phyloP scores from a whole-genome alignment of 2,797 vertebrate species.

The Enteromius thamalakanensis region DNA sequence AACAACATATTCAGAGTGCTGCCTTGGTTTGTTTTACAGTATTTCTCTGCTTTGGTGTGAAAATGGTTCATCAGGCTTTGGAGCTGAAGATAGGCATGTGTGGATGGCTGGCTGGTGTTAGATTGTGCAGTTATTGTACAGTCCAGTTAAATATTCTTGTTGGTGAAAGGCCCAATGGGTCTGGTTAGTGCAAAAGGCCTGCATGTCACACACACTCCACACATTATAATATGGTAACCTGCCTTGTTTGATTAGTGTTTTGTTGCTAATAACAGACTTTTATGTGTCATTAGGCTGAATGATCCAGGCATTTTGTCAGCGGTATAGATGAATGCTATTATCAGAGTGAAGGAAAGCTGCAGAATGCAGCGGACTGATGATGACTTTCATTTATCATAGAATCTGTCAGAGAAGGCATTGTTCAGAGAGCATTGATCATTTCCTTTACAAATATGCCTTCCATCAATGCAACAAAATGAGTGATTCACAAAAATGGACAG shows the following conservation, averaged over 20 bases:
- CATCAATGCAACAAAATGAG: background rate
- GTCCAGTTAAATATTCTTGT: slow-evolving; percentile 35
- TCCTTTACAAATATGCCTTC: slow-evolving; percentile 17
- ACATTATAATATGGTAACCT: background rate
- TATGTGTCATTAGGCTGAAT: background rate
- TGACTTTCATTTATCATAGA: background rate
- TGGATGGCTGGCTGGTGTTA: slow-evolving; percentile 8
- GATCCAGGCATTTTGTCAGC: background rate
- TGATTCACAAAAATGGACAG: slow-evolving; percentile 11
- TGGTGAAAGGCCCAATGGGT: slow-evolving; percentile 39
- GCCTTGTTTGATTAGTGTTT: background rate
- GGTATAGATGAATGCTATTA: slow-evolving; percentile 14
- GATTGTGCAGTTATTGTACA: slow-evolving; percentile 3
- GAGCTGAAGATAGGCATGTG: background rate
- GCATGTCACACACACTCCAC: slow-evolving; percentile 41
- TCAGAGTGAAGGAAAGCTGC: slow-evolving; percentile 15
- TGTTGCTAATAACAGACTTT: slow-evolving; percentile 3
- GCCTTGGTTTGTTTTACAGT: background rate
- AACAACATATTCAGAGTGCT: background rate
- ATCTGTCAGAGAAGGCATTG: slow-evolving; percentile 2
- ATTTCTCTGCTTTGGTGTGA: background rate
- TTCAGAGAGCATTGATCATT: background rate
- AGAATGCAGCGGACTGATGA: slow-evolving; percentile 6
- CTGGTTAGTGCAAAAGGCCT: slow-evolving; percentile 22
- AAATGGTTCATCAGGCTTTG: background rate